A percentile compares a stretch with the other conserved stretches of the same genome.
phyloP scores from a whole-genome alignment of 2,888 invertebrate genomes.

The Apamea epomidion region DNA sequence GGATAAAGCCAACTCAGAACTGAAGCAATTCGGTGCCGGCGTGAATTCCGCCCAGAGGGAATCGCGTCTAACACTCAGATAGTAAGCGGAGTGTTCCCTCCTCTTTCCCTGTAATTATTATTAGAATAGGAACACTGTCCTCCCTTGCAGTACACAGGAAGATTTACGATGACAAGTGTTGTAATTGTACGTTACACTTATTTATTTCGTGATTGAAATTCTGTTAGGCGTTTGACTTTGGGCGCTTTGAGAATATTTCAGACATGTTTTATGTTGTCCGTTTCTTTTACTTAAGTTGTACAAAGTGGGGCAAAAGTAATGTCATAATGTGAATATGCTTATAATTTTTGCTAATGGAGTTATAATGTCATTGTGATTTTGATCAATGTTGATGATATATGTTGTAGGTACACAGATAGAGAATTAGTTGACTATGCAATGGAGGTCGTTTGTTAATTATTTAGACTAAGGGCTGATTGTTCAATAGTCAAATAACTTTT shows the following conservation, averaged over 20 bases:
- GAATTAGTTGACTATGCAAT: background rate
- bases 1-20: conserved; percentile 52
- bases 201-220: conserved; percentile 31
- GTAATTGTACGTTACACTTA: conserved; percentile 58
- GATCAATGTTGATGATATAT: background rate
- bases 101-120: conserved; percentile 64
- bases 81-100: conserved; percentile 55
- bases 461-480: too few relatives aligned
- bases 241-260: background rate
- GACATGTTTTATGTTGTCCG: background rate
- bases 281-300: background rate
- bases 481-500: too few relatives aligned
- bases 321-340: background rate
- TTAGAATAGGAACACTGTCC: conserved; percentile 67
- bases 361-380: background rate
- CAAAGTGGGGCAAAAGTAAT: background rate
- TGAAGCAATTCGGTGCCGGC: conserved; percentile 59
- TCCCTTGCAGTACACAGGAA: conserved; percentile 64
- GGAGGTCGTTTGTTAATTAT: too few relatives aligned
- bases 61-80: conserved; percentile 51
- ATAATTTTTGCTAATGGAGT: background rate
- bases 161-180: conserved; percentile 63
- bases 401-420: background rate
- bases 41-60: conserved; percentile 63
- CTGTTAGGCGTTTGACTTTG: conserved; percentile 7